Evolutionary conservation across 2,113 vertebrate genomes (phyloP).

Genomic region (Plectropomus leopardus): DNA sequence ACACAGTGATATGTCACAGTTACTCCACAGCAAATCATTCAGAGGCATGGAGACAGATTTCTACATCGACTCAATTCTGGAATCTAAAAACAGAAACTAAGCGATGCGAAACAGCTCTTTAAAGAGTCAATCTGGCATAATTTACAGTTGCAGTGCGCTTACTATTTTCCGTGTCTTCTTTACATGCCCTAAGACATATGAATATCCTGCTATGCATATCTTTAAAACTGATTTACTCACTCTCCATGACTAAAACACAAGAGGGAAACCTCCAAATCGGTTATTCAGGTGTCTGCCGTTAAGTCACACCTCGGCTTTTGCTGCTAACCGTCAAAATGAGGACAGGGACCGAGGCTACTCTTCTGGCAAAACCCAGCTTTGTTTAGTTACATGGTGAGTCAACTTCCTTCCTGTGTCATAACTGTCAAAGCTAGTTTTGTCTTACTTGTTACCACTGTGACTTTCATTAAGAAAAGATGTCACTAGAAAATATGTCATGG

Average conservation of each 20-base stretch:
- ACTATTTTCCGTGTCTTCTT: not conserved
- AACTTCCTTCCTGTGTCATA: slow-evolving; percentile 70
- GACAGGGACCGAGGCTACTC: not conserved
- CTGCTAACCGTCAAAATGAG: not conserved
- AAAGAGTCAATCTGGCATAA: not conserved
- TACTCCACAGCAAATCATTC: slow-evolving; percentile 9
- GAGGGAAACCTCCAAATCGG: not conserved
- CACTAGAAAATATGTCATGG: not conserved
- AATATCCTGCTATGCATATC: not conserved
- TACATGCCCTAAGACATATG: not conserved
- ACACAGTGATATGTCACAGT: not conserved
- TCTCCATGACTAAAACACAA: not conserved
- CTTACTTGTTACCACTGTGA: not conserved
- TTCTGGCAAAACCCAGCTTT: not conserved
- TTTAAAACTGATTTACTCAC: slow-evolving; percentile 29
- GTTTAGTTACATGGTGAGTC: slow-evolving; percentile 12
- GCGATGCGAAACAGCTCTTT: not conserved
- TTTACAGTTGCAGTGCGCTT: not conserved
- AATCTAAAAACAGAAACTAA: not conserved
- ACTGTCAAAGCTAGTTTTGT: slow-evolving; percentile 1
- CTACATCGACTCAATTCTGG: not conserved
- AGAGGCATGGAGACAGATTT: not conserved
- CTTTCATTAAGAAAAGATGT: not conserved
- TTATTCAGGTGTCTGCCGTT: slow-evolving; percentile 27
- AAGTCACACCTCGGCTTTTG: slow-evolving; percentile 9